These are phyloP conservation scores for Dendrocopos noguchii DNA, from an alignment of 2,113 vertebrate genomes.

Conservation along the genomic window DNA sequence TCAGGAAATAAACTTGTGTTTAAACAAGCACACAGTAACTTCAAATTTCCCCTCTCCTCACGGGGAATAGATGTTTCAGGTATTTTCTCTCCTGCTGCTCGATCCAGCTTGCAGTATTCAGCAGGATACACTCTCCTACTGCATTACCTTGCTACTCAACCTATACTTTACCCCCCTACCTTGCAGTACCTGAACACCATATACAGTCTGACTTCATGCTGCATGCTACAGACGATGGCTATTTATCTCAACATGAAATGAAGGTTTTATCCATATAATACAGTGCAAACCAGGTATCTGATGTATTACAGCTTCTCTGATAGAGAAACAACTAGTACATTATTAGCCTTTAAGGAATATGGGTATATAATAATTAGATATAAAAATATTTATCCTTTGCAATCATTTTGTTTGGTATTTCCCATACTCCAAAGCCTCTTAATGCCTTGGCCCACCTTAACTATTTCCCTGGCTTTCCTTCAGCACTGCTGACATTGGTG, in stretches of 20 bases:
- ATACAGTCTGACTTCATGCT: not conserved
- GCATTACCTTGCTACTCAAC: not conserved
- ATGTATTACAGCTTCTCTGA: not conserved
- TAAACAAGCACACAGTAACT: not conserved
- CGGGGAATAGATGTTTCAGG: not conserved
- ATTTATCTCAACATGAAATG: conserved; percentile 43
- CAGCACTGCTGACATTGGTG: not conserved
- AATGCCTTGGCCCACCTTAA: not conserved
- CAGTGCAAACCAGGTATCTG: not conserved
- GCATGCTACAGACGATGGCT: not conserved
- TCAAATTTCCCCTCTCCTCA: conserved; percentile 4
- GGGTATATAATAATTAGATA: not conserved
- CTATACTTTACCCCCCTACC: not conserved
- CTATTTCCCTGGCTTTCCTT: not conserved
- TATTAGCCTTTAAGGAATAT: conserved; percentile 28
- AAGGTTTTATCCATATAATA: not conserved
- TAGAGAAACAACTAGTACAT: not conserved
- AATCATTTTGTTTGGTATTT: not conserved
- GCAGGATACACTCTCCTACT: not conserved
- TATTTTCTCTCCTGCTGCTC: conserved; percentile 15
- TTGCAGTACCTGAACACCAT: not conserved
- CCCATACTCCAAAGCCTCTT: not conserved
- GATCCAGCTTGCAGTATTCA: not conserved
- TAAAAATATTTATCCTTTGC: not conserved
- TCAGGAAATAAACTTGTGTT: not conserved